Evolutionary conservation across 2,888 invertebrate species (phyloP).

Genomic region (Apomyelois bistriatella): DNA sequence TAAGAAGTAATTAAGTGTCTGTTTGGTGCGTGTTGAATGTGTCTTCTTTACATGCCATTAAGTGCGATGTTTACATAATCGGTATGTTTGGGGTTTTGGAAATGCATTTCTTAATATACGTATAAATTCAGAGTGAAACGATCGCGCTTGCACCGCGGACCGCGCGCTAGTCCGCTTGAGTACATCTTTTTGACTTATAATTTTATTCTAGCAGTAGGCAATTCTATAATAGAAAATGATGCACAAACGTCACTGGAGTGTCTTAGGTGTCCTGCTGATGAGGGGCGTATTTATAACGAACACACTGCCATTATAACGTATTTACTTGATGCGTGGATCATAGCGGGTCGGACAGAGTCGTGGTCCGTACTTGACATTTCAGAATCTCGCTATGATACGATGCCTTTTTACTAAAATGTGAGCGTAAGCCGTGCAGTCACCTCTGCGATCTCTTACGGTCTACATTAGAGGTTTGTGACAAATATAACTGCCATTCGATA

Average conservation of each 20-base stretch:
- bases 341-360: constrained; percentile 24
- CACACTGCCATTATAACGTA: constrained; percentile 74
- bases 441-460: constrained; percentile 23
- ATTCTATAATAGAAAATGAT: constrained; percentile 54
- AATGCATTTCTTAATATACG: constrained; percentile 75
- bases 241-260: constrained; percentile 71
- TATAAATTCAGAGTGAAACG: constrained; percentile 57
- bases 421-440: constrained; percentile 25
- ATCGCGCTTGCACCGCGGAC: constrained; percentile 72
- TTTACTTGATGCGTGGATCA: constrained; percentile 52
- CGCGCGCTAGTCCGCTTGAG: constrained; percentile 60
- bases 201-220: constrained; percentile 62
- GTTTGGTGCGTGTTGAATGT: constrained; percentile 70
- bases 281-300: constrained; percentile 55
- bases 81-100: constrained; percentile 67
- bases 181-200: constrained; percentile 49
- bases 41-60: constrained; percentile 72
- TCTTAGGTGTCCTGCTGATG: constrained; percentile 49
- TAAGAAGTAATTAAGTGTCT: constrained; percentile 56
- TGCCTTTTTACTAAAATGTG: constrained; percentile 63
- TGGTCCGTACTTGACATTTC: constrained; percentile 2
- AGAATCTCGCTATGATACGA: constrained; percentile 47
- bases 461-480: constrained; percentile 56
- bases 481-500: constrained; percentile 77
- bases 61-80: constrained; percentile 62